phyloP scores from a whole-genome alignment of 2,113 vertebrate species.

The Polypterus senegalus region DNA sequence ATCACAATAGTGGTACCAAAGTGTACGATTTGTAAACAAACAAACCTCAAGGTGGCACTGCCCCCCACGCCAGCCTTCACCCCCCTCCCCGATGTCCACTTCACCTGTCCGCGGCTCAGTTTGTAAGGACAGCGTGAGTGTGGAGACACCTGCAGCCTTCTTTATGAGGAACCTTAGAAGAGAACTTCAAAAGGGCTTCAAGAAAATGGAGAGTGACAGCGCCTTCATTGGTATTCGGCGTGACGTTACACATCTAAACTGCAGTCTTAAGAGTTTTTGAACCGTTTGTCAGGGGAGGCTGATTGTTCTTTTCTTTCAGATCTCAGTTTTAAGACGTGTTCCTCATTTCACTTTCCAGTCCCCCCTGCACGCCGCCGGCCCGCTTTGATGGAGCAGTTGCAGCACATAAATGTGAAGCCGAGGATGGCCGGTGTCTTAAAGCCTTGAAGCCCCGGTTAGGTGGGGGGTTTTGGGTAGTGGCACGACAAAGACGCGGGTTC shows the following conservation, averaged over 20 bases:
- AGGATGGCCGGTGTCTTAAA: too few species aligned
- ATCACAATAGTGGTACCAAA: too few species aligned
- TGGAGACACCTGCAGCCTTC: slow-evolving; percentile 23
- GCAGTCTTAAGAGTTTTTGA: slow-evolving; percentile 57
- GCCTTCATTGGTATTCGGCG: slow-evolving; percentile 64
- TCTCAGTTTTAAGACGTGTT: slow-evolving; percentile 55
- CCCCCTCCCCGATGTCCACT: too few species aligned
- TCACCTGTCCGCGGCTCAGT: too few species aligned
- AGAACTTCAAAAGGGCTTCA: slow-evolving; percentile 58
- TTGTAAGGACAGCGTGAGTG: not conserved
- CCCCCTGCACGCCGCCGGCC: slow-evolving; percentile 29
- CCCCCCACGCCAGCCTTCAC: too few species aligned
- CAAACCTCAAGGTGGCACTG: too few species aligned
- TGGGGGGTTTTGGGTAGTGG: too few species aligned
- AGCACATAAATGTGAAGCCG: slow-evolving; percentile 16
- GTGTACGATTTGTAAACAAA: too few species aligned
- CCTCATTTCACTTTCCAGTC: slow-evolving; percentile 42
- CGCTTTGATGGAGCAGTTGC: slow-evolving; percentile 45
- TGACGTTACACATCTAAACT: slow-evolving; percentile 59
- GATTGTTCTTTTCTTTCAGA: slow-evolving; percentile 60
- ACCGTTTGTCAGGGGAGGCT: slow-evolving; percentile 65
- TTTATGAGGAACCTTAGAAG: slow-evolving; percentile 34
- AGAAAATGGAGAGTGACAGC: slow-evolving; percentile 57
- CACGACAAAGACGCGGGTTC: too few species aligned
- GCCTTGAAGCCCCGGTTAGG: too few species aligned